Conservation (phyloP, 2,797 vertebrate species). For the Capromys pilorides region DNA sequence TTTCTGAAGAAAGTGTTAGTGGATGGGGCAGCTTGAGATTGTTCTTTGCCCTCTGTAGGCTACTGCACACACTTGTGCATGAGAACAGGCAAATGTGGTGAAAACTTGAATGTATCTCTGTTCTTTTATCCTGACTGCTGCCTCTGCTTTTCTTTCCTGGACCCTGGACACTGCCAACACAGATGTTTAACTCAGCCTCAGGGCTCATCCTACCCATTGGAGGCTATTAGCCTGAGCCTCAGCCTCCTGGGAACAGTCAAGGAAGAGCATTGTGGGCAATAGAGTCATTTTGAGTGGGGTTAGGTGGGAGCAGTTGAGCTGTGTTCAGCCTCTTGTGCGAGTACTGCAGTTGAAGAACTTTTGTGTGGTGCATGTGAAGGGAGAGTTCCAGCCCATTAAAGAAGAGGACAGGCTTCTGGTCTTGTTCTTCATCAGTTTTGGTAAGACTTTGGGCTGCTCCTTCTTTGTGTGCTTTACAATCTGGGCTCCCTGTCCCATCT, state of each 20-base stretch:
- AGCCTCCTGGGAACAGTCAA: background rate
- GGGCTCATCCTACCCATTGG: constrained; percentile 19
- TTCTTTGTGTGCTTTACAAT: constrained; percentile 78
- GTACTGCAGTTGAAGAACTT: constrained; percentile 79
- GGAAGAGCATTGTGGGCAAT: background rate
- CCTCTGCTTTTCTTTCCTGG: constrained; percentile 30
- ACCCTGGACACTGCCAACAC: constrained; percentile 18
- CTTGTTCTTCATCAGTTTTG: constrained; percentile 86
- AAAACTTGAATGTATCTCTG: constrained; percentile 58
- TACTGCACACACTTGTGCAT: background rate
- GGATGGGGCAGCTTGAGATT: background rate
- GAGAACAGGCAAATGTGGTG: background rate
- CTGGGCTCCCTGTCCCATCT: background rate
- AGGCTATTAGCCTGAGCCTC: constrained; percentile 26
- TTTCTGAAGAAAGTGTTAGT: constrained; percentile 2
- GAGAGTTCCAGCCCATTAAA: constrained; percentile 57
- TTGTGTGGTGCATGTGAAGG: constrained; percentile 62
- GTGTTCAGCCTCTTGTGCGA: constrained; percentile 62
- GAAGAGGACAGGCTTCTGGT: background rate
- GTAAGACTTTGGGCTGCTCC: constrained; percentile 88
- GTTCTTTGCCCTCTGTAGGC: background rate
- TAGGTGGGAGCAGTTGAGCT: background rate
- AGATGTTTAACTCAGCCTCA: constrained; percentile 75
- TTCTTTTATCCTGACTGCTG: background rate
- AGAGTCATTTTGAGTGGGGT: constrained; percentile 43